A percentile compares a stretch with the other conserved stretches of the same genome.
These are phyloP conservation scores for Nilaparvata lugens DNA, from an alignment of 1,140 invertebrate genomes.

Conservation along the genomic window DNA sequence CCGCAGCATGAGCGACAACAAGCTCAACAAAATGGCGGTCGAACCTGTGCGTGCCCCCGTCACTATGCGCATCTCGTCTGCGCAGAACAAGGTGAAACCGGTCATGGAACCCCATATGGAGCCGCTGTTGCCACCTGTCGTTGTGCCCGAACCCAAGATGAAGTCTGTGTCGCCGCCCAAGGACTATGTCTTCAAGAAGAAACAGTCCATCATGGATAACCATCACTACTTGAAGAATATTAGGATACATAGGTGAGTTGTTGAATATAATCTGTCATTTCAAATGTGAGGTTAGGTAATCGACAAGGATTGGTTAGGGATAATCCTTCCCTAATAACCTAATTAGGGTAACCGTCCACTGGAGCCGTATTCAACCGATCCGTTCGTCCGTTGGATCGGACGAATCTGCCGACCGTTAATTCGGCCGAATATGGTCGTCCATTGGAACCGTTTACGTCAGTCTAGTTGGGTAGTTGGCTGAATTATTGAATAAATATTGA, in stretches of 20 bases:
- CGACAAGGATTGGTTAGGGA: too few species aligned
- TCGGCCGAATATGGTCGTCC: too few species aligned
- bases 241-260: conserved; percentile 46
- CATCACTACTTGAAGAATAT: conserved; percentile 57
- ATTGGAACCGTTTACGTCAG: too few species aligned
- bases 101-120: conserved; percentile 1
- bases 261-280: background rate
- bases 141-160: background rate
- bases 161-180: background rate
- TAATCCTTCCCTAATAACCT: too few species aligned
- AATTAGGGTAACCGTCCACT: too few species aligned
- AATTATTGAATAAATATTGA: too few species aligned
- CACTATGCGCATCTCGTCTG: background rate
- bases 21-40: conserved; percentile 37
- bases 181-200: conserved; percentile 2
- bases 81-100: conserved; percentile 6
- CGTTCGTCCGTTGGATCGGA: too few species aligned
- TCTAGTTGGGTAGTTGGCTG: too few species aligned
- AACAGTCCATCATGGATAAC: conserved; percentile 16
- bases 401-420: too few species aligned
- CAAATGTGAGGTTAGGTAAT: too few species aligned
- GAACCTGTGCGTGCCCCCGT: background rate
- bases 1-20: conserved; percentile 53
- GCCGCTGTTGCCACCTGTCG: background rate
- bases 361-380: too few species aligned